A percentile compares a stretch with the other conserved stretches of the same genome.
Conservation (phyloP, 2,888 invertebrate genomes). For the Spialia ferax region DNA sequence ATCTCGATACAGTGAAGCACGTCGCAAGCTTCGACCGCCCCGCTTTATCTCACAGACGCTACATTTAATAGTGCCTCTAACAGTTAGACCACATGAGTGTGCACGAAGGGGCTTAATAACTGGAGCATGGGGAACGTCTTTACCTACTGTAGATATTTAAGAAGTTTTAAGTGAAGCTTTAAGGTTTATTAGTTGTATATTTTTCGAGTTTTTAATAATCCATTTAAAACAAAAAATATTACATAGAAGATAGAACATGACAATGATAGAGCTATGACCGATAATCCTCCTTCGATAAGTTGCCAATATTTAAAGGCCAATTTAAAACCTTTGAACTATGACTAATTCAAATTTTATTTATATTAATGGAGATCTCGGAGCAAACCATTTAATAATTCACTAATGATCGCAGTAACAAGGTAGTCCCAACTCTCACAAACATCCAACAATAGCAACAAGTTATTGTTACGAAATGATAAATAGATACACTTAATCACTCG, state of each 20-base stretch:
- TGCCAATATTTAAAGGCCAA: not conserved
- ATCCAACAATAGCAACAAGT: conserved; percentile 52
- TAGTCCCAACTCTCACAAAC: conserved; percentile 35
- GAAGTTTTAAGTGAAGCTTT: too few relatives aligned
- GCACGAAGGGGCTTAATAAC: conserved; percentile 64
- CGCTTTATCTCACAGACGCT: conserved; percentile 62
- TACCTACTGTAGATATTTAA: not conserved
- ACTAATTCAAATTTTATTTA: conserved; percentile 29
- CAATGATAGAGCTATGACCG: too few relatives aligned
- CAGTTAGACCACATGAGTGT: conserved; percentile 71
- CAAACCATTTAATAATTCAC: conserved; percentile 29
- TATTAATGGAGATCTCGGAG: conserved; percentile 28
- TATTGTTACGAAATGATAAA: conserved; percentile 70
- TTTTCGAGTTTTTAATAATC: too few relatives aligned
- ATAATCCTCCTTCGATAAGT: not conserved
- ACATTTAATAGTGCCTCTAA: conserved; percentile 71
- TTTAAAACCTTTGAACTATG: not conserved
- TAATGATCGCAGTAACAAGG: conserved; percentile 36
- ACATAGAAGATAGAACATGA: too few relatives aligned
- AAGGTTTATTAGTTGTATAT: too few relatives aligned
- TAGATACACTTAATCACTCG: conserved; percentile 68
- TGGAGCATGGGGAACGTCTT: conserved; percentile 50
- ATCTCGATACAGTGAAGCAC: conserved; percentile 81
- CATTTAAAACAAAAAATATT: too few relatives aligned
- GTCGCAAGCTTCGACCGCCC: conserved; percentile 67